Conservation (phyloP, 2,797 vertebrate species). For the Pyrocephalus nanus region DNA sequence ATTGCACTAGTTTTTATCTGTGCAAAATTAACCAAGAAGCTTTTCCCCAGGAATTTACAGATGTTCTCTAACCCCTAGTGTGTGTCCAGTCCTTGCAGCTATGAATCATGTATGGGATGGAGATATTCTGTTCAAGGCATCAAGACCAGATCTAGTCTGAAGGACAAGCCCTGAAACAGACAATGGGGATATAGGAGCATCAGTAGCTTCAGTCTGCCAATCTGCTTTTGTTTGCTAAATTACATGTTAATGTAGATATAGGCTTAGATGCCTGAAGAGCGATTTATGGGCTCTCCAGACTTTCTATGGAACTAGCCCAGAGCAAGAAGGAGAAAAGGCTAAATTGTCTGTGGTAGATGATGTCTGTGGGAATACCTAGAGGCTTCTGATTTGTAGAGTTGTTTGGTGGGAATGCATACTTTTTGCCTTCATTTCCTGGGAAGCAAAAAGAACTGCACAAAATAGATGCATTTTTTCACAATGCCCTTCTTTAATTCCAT, state of each 20-base stretch:
- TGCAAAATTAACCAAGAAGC: background rate
- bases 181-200: background rate
- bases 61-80: background rate
- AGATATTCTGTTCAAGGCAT: background rate
- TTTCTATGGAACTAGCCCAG: background rate
- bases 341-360: background rate
- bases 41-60: background rate
- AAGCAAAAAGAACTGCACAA: background rate
- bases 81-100: background rate
- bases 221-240: background rate
- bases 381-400: background rate
- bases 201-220: background rate
- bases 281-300: background rate
- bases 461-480: background rate
- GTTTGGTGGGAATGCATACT: conserved; percentile 8
- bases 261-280: background rate
- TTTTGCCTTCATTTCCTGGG: background rate
- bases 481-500: background rate
- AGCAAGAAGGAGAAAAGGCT: conserved; percentile 3
- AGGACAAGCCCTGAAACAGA: background rate
- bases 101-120: background rate
- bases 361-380: conserved; percentile 51
- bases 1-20: background rate
- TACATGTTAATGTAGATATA: background rate
- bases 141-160: background rate